Evolutionary conservation across 2,888 invertebrate genomes (phyloP).

Genomic region (Dascillus cervinus): DNA sequence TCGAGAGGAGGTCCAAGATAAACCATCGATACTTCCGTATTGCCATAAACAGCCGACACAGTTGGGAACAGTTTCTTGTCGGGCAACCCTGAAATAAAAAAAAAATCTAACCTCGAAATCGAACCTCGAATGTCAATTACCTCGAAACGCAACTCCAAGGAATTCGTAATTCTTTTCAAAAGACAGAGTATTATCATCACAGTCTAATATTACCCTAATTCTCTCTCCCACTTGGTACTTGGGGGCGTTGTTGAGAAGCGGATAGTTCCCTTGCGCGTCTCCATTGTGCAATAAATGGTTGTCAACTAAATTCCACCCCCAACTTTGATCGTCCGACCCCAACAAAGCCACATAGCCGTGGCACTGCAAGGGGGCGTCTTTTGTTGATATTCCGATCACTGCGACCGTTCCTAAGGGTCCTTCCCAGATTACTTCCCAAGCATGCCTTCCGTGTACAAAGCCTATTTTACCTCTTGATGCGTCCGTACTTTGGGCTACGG

Average conservation of each 20-base stretch:
- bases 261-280: constrained; percentile 89
- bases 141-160: constrained; percentile 95
- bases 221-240: constrained; percentile 98
- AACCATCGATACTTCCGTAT: constrained; percentile 98
- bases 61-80: constrained; percentile 90
- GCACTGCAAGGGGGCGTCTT: constrained; percentile 87
- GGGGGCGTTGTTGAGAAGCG: constrained; percentile 89
- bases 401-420: constrained; percentile 97
- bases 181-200: constrained; percentile 92
- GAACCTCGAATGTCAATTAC: constrained; percentile 40
- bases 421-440: constrained; percentile 98
- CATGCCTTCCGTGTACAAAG: constrained; percentile 85
- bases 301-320: constrained; percentile 99
- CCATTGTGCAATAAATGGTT: constrained; percentile 96
- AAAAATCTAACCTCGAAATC: constrained; percentile 1
- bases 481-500: constrained; percentile 97
- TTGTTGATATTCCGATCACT: constrained; percentile 91
- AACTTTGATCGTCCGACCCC: constrained; percentile 94
- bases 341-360: constrained; percentile 92
- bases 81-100: constrained; percentile 64
- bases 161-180: constrained; percentile 98
- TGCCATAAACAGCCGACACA: constrained; percentile 97
- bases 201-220: constrained; percentile 94
- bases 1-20: constrained; percentile 95
- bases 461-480: constrained; percentile 86